A percentile compares a stretch with the other conserved stretches of the same genome.
These are phyloP conservation scores for Chiridota heheva DNA, from an alignment of 35 echinoderm and acorn worm genomes.

Conservation along the genomic window DNA sequence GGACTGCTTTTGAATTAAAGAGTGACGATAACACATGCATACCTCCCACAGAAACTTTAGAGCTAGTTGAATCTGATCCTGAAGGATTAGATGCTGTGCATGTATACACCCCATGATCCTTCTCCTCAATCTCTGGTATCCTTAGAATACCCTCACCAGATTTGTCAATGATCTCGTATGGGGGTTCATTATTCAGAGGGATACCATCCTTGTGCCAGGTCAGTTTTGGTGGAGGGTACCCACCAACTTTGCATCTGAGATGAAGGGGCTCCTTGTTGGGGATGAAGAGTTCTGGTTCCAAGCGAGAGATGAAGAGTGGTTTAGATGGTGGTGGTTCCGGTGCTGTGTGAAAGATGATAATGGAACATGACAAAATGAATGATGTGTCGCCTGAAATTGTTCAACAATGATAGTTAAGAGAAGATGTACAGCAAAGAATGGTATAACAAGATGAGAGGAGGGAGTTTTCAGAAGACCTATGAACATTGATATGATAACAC, in stretches of 20 bases:
- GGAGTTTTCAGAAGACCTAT: too few species aligned
- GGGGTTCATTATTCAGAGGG: not conserved
- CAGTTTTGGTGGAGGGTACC: conserved; percentile 9
- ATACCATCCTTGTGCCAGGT: conserved; percentile 32
- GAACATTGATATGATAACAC: too few species aligned
- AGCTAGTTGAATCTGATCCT: conserved; percentile 11
- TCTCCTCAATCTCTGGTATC: not conserved
- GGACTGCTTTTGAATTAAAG: too few species aligned
- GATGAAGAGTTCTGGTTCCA: not conserved
- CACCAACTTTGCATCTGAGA: conserved; percentile 10
- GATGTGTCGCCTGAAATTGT: not conserved
- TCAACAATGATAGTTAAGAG: too few species aligned
- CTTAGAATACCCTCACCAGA: not conserved
- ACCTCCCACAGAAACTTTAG: conserved; percentile 20
- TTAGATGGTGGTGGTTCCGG: not conserved
- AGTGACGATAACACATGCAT: too few species aligned
- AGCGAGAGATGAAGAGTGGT: not conserved
- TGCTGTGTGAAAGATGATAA: not conserved
- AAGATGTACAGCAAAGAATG: too few species aligned
- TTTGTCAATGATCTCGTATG: not conserved
- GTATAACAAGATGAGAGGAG: too few species aligned
- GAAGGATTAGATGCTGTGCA: conserved; percentile 9
- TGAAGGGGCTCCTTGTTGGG: not conserved
- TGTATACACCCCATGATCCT: conserved; percentile 23
- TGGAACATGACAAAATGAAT: not conserved